Percentiles rank a stretch among this genome's conserved stretches.
Conservation (phyloP, 2,113 vertebrate genomes). For the Corvus cornix region DNA sequence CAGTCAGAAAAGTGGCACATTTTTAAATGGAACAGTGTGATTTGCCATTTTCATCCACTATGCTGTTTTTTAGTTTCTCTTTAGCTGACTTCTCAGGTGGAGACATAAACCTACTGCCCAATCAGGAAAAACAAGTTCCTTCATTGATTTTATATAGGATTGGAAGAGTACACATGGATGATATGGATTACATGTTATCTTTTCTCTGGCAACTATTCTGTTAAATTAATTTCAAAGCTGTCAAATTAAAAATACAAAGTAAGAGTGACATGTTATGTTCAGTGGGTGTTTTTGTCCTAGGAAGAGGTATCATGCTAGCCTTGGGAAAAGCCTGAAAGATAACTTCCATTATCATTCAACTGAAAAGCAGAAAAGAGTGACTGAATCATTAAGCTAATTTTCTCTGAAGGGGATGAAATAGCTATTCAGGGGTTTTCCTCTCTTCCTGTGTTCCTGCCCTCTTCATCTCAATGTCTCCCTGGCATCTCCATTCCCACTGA, state of each 20-base stretch:
- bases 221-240: slow-evolving; percentile 8
- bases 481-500: neutral
- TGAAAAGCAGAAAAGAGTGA: neutral
- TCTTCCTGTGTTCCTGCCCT: neutral
- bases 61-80: neutral
- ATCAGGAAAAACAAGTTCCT: neutral
- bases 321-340: slow-evolving; percentile 9
- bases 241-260: neutral
- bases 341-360: neutral
- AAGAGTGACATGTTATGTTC: neutral
- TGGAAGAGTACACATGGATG: neutral
- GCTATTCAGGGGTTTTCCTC: neutral
- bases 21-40: neutral
- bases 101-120: neutral
- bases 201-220: neutral
- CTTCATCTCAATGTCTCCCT: neutral
- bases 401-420: neutral
- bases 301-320: slow-evolving; percentile 13
- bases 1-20: neutral
- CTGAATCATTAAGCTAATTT: slow-evolving; percentile 10
- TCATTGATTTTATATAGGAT: neutral
- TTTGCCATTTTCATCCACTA: neutral
- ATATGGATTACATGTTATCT: neutral
- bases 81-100: neutral
- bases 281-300: slow-evolving; percentile 38